These are phyloP conservation scores for Neogobius melanostomus DNA, from an alignment of 2,113 vertebrate genomes.

Conservation along the genomic window DNA sequence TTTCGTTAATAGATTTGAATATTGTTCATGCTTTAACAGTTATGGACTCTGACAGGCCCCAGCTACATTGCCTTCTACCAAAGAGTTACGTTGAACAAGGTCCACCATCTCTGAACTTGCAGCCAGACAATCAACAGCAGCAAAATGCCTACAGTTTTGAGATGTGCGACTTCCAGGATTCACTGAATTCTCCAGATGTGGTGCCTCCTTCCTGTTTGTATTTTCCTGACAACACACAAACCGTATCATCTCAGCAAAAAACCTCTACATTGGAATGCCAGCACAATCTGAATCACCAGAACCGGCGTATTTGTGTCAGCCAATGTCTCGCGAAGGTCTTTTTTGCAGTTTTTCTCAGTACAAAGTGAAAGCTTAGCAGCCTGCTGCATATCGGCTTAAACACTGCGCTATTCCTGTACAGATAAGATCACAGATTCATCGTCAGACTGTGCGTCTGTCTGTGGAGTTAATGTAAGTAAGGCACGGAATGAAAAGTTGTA, in stretches of 20 bases:
- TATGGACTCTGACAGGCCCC: neutral
- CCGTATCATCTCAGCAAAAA: neutral
- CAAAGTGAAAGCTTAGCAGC: neutral
- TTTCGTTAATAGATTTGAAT: neutral
- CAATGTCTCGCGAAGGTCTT: neutral
- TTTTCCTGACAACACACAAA: neutral
- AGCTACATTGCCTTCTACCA: neutral
- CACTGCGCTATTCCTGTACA: neutral
- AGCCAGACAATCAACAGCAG: neutral
- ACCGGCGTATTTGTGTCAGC: neutral
- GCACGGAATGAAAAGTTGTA: neutral
- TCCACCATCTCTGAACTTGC: neutral
- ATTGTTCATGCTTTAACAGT: neutral
- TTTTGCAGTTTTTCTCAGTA: neutral
- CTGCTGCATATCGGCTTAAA: neutral
- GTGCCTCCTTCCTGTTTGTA: neutral
- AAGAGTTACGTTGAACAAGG: neutral
- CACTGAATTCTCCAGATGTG: neutral
- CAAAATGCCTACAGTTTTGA: neutral
- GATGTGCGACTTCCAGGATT: neutral
- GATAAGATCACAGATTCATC: neutral
- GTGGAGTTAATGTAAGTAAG: slow-evolving; percentile 6
- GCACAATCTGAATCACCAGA: neutral
- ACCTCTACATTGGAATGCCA: neutral
- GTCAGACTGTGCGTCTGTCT: neutral